Evolutionary conservation across 2,797 vertebrate species (phyloP), one percentile per base, ranked within the genome.

Genomic region (Jordanella pulchra): DNA sequence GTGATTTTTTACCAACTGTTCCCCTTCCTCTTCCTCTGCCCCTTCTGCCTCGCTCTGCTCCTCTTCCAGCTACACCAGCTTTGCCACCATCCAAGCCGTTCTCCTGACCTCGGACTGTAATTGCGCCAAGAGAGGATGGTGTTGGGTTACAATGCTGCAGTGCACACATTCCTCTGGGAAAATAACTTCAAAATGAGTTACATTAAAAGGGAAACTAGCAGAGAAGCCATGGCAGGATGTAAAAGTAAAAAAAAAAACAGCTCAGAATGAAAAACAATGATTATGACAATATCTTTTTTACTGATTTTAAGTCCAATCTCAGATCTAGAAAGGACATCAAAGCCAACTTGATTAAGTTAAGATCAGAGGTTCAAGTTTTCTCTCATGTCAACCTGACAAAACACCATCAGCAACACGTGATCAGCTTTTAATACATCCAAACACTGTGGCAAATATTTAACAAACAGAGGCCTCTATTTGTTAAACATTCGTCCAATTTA

Each of bases 21-120:
- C 89, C 97, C 96, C 97, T 95, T 93, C 98, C 98, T 95, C 98
- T 94, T 81, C 98, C 98, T 78, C 97, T 94, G 69, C 96, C 97
- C 76, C 97, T 92, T 72, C 97, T 94, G 63, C 97, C 97, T 89
- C 97, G 94, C 89, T 99, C 98, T 7, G 94, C 95, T 77, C 97
- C 97, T 95, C 97, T 94, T 82, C 96, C 96, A 35, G 94, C 94
- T 17, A 96, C 82, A 39, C 95, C 97, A 70, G 92, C 92, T 90
- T 97, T 98, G 32, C 92, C 89, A 45, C 95, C 96, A 44, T 99
- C 98, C 70, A 99, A 83, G 65, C 98, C 98, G 15, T 99, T 99
- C 90, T 99, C 98, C 92, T 99, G 97, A 79, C 97, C 97, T 60
- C 97, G 96, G 90, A 97, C 98, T 99, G 82, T 4, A 71, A 63